Evolutionary conservation across 2,113 vertebrate genomes (phyloP).

Genomic region (Lamprotornis superbus): DNA sequence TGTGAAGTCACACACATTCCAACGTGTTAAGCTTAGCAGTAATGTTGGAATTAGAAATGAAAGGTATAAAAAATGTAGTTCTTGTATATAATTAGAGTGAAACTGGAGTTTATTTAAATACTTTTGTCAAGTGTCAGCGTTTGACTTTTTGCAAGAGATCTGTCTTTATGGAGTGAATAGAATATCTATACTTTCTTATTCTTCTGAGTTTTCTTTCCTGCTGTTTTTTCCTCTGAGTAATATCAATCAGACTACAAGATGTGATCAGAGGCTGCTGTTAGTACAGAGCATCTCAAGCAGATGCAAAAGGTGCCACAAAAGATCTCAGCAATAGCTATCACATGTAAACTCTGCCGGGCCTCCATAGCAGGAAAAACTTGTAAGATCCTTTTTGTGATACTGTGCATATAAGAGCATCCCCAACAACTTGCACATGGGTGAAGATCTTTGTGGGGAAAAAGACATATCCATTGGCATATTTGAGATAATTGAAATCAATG

Average conservation of each 20-base stretch:
- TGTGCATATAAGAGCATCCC: not conserved
- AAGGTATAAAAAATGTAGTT: not conserved
- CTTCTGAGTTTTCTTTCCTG: not conserved
- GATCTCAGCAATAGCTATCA: not conserved
- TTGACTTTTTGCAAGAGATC: not conserved
- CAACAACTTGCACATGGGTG: not conserved
- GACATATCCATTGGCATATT: not conserved
- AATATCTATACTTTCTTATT: not conserved
- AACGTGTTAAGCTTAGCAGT: not conserved
- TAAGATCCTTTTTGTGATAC: not conserved
- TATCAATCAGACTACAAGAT: not conserved
- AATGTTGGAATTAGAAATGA: not conserved
- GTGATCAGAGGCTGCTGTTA: not conserved
- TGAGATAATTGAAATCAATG: slow-evolving; percentile 38
- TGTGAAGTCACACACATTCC: not conserved
- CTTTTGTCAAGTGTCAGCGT: not conserved
- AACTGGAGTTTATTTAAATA: not conserved
- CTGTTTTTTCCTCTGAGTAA: not conserved
- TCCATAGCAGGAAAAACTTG: not conserved
- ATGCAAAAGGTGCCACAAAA: not conserved
- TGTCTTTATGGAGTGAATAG: not conserved
- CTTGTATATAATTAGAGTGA: not conserved
- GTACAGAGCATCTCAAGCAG: not conserved
- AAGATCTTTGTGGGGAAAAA: not conserved
- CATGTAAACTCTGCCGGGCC: not conserved